Percentiles rank a stretch among this genome's conserved stretches.
Evolutionary conservation across 2,113 vertebrate genomes (phyloP).

Genomic region (Alligator mississippiensis): DNA sequence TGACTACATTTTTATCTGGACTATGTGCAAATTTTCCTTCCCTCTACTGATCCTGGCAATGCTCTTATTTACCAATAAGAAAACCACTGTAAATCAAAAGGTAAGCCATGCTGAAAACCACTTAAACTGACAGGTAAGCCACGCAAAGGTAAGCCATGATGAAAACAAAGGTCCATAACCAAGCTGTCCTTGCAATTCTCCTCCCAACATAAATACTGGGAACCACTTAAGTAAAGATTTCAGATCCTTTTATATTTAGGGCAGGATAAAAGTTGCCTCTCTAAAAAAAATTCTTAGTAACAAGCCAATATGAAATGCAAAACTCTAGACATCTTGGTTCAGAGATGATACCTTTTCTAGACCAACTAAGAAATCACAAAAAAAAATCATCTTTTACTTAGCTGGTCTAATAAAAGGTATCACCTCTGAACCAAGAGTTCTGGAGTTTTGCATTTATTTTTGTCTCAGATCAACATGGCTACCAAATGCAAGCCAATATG

Average conservation of each 20-base stretch:
- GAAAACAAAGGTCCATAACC: not conserved
- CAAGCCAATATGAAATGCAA: too few relatives aligned
- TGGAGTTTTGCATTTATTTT: too few relatives aligned
- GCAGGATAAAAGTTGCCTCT: not conserved
- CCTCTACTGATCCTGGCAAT: not conserved
- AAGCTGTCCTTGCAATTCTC: not conserved
- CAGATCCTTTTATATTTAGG: constrained; percentile 15
- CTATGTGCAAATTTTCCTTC: not conserved
- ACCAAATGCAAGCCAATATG: not conserved
- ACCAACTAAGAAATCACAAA: too few relatives aligned
- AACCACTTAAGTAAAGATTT: constrained; percentile 7
- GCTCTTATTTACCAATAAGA: not conserved
- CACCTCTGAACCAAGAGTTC: too few relatives aligned
- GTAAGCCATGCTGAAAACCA: not conserved
- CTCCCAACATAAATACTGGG: constrained; percentile 9
- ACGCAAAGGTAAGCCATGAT: too few relatives aligned
- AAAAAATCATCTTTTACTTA: too few relatives aligned
- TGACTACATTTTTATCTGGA: not conserved
- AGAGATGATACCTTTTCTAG: too few relatives aligned
- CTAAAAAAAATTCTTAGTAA: too few relatives aligned
- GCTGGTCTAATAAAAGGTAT: too few relatives aligned
- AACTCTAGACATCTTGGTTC: too few relatives aligned
- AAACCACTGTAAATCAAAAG: not conserved
- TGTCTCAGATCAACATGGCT: too few relatives aligned
- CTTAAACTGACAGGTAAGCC: too few relatives aligned